phyloP scores from a whole-genome alignment of 2,888 invertebrate species.

The Archips xylosteana region DNA sequence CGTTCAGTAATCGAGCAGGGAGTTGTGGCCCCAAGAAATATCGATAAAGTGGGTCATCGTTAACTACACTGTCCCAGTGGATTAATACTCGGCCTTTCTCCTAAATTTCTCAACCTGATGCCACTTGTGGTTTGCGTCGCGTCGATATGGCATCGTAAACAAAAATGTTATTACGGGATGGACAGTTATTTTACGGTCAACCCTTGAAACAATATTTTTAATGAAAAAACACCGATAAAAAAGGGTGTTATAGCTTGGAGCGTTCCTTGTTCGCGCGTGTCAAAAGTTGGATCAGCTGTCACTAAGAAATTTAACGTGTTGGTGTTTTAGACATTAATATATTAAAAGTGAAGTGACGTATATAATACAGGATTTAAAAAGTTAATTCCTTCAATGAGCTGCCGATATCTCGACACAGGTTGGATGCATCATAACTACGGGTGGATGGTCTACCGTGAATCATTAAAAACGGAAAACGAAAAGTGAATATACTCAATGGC shows the following conservation, averaged over 20 bases:
- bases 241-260: not conserved
- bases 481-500: too few relatives aligned
- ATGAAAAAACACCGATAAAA: constrained; percentile 6
- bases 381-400: too few relatives aligned
- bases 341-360: too few relatives aligned
- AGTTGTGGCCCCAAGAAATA: constrained; percentile 50
- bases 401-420: too few relatives aligned
- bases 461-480: too few relatives aligned
- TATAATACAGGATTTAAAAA: too few relatives aligned
- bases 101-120: constrained; percentile 54
- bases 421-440: too few relatives aligned
- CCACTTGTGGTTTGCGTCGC: constrained; percentile 44
- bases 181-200: constrained; percentile 9
- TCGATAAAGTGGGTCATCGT: constrained; percentile 73
- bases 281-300: not conserved
- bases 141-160: constrained; percentile 42
- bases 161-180: constrained; percentile 24
- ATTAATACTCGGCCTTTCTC: constrained; percentile 67
- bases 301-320: not conserved
- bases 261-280: not conserved
- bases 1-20: constrained; percentile 50
- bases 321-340: not conserved
- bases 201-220: constrained; percentile 6
- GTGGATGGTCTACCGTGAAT: too few relatives aligned
- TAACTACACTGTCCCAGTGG: constrained; percentile 71